Evolutionary conservation across 2,888 invertebrate species (phyloP).

Genomic region (Proisotoma minuta): DNA sequence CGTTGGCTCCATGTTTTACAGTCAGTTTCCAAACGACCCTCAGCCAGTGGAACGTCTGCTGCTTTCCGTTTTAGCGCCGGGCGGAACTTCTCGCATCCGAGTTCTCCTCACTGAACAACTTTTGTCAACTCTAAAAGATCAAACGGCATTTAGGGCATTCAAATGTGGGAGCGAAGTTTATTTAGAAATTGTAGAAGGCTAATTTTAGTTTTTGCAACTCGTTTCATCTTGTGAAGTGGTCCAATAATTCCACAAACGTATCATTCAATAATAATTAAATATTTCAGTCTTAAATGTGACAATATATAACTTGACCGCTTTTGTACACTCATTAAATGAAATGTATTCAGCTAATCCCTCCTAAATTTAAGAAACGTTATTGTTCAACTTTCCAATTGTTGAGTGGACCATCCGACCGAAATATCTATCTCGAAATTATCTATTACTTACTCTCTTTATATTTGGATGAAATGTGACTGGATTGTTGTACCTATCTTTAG

Average conservation of each 20-base stretch:
- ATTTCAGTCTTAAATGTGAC: neutral
- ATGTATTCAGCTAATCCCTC: too few relatives aligned
- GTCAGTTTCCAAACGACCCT: slow-evolving; percentile 33
- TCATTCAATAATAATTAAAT: neutral
- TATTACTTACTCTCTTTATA: too few relatives aligned
- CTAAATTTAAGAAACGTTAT: too few relatives aligned
- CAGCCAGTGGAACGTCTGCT: slow-evolving; percentile 40
- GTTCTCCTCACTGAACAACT: slow-evolving; percentile 45
- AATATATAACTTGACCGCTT: neutral
- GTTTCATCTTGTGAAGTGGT: neutral
- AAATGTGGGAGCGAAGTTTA: slow-evolving; percentile 43
- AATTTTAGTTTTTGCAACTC: neutral
- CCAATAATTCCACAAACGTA: slow-evolving; percentile 2
- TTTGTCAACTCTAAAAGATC: slow-evolving; percentile 45
- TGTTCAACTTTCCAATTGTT: too few relatives aligned
- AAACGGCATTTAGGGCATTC: slow-evolving; percentile 43
- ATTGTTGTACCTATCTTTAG: too few relatives aligned
- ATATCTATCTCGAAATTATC: too few relatives aligned
- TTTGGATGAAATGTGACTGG: too few relatives aligned
- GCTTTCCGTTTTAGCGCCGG: slow-evolving; percentile 40
- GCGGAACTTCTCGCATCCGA: slow-evolving; percentile 38
- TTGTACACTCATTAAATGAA: neutral
- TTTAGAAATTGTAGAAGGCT: slow-evolving; percentile 41
- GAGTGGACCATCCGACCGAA: too few relatives aligned
- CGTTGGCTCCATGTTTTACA: slow-evolving; percentile 38